Percentiles rank a stretch among this genome's conserved stretches.
These are phyloP conservation scores for Mesembrinibis cayennensis DNA, from an alignment of 2,113 vertebrate species.

Conservation along the genomic window DNA sequence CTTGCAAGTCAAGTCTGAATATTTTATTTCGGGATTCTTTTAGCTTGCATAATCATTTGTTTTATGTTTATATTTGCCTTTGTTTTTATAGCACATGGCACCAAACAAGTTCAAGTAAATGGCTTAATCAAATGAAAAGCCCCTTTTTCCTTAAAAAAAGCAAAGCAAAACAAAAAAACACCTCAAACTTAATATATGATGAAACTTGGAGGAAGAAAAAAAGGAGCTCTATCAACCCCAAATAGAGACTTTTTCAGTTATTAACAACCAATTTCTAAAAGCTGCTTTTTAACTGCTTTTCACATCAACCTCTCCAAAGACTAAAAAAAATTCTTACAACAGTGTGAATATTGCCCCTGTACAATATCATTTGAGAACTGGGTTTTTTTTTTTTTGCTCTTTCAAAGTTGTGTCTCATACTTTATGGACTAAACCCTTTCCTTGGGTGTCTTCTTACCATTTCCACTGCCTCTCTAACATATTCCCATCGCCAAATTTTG, in stretches of 20 bases:
- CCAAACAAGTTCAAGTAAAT: not conserved
- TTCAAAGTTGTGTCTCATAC: accelerated
- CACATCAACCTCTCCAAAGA: not conserved
- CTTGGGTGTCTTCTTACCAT: not conserved
- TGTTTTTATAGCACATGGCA: not conserved
- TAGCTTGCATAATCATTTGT: not conserved
- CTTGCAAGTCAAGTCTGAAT: not conserved
- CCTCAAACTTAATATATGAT: not conserved
- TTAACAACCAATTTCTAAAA: not conserved
- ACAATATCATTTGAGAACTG: not conserved
- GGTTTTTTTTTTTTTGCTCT: not conserved
- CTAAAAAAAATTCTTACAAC: not conserved
- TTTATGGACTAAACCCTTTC: not conserved
- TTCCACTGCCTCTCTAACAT: not conserved
- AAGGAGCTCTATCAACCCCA: accelerated
- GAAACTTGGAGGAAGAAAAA: not conserved
- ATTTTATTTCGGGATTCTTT: constrained; percentile 13
- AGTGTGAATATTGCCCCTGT: accelerated
- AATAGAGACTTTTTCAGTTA: not conserved
- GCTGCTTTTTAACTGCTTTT: not conserved
- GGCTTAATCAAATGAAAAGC: not conserved
- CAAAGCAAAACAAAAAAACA: not conserved
- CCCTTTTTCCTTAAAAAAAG: not conserved
- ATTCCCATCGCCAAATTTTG: not conserved
- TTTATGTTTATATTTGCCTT: not conserved